These are phyloP conservation scores for Caenorhabditis panamensis DNA, from an alignment of 2,888 invertebrate genomes.

Conservation along the genomic window DNA sequence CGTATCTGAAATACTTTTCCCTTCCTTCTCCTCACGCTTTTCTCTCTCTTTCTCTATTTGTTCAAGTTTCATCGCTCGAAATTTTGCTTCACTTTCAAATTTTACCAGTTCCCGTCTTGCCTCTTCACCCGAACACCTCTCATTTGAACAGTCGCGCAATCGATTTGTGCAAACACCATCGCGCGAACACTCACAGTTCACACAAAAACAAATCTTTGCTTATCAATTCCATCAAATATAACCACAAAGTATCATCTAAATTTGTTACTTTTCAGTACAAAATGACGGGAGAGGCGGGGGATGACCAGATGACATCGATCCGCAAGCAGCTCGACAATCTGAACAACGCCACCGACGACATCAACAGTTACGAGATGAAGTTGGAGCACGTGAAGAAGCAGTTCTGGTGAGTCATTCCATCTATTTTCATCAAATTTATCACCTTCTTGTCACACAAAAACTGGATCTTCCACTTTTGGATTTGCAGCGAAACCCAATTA, in stretches of 20 bases:
- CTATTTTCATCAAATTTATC: no score
- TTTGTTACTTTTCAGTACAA: no score
- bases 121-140: no score
- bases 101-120: background rate
- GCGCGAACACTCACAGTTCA: background rate
- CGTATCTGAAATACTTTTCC: conserved; percentile 46
- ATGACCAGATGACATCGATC: conserved; percentile 48
- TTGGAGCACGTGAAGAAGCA: conserved; percentile 43
- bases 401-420: conserved; percentile 35
- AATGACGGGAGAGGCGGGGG: conserved; percentile 43
- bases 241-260: no score
- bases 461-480: background rate
- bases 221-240: background rate
- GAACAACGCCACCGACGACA: conserved; percentile 57
- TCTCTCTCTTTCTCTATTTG: conserved; percentile 7
- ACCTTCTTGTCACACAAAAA: background rate
- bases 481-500: conserved; percentile 59
- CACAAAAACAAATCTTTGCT: background rate
- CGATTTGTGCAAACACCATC: background rate
- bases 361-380: conserved; percentile 53
- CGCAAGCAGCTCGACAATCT: conserved; percentile 52
- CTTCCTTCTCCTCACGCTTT: background rate
- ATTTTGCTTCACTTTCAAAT: background rate
- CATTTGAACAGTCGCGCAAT: background rate
- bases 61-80: conserved; percentile 1